Evolutionary conservation across 1,140 invertebrate genomes (phyloP), one percentile per base, ranked within the genome.

Genomic region (Cyclina sinensis): DNA sequence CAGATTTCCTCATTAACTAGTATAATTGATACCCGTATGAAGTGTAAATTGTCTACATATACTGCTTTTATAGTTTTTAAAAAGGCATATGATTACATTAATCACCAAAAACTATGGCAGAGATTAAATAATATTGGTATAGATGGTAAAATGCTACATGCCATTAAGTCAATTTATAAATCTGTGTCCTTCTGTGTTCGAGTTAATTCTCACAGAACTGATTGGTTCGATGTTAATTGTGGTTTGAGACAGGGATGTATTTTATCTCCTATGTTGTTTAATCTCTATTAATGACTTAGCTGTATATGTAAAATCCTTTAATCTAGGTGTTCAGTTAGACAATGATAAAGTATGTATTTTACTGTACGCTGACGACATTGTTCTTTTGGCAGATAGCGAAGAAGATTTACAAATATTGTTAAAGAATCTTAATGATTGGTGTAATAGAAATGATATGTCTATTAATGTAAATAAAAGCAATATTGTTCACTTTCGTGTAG

Each of bases 211-310:
- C n/a, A n/a, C n/a, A n/a, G n/a, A n/a, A n/a, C n/a, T n/a, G n/a
- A n/a, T n/a, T n/a, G n/a, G n/a, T n/a, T n/a, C n/a, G n/a, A n/a
- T n/a, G n/a, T n/a, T n/a, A n/a, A n/a, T n/a, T n/a, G n/a, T n/a
- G n/a, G n/a, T n/a, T 35, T 86, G 0, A 46, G 48, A 51, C 83
- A 86, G 39, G 70, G 83, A 21, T 86, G 83, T 86, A 39, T 76
- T 39, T 43, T 76, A 3, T 86, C 83, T 1, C 83, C 83, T 86
- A 62, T 32, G 62, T 86, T 30, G n/a, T n/a, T n/a, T n/a, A n/a
- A n/a, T n/a, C n/a, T n/a, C n/a, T n/a, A n/a, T n/a, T n/a, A 76
- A 86, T 59, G 83, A 86, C 73, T 46, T 87, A 30, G 51, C 43
- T 18, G 21, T 62, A 35, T 51, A 87, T n/a, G 9, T 80, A 18